These are phyloP conservation scores for Hephaestus fuliginosus DNA, from an alignment of 2,797 vertebrate species.

Conservation along the genomic window DNA sequence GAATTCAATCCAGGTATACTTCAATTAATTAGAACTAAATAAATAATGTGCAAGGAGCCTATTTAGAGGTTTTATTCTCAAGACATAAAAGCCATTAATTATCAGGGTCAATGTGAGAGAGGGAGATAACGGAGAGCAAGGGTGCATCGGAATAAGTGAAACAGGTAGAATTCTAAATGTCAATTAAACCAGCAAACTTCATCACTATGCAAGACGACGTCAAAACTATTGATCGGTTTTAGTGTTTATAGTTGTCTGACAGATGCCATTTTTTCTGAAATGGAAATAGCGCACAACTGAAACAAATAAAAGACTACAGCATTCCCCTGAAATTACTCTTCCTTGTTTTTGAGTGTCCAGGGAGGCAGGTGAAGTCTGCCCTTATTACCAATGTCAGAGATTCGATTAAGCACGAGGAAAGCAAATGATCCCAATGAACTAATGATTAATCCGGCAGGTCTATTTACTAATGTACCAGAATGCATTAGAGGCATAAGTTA, in stretches of 20 bases:
- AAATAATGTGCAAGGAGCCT: slow-evolving; percentile 83
- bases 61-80: slow-evolving; percentile 84
- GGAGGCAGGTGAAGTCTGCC: slow-evolving; percentile 88
- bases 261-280: slow-evolving; percentile 11
- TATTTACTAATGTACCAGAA: slow-evolving; percentile 97
- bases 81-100: slow-evolving; percentile 86
- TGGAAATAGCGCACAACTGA: slow-evolving; percentile 55
- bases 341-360: slow-evolving; percentile 85
- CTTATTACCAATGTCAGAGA: slow-evolving; percentile 96
- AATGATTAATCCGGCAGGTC: slow-evolving; percentile 98
- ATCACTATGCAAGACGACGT: slow-evolving; percentile 21
- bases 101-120: slow-evolving; percentile 77
- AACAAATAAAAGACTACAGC: slow-evolving; percentile 64
- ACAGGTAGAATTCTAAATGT: slow-evolving; percentile 61
- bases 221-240: slow-evolving; percentile 19
- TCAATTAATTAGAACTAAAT: slow-evolving; percentile 88
- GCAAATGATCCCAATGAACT: slow-evolving; percentile 98
- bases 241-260: slow-evolving; percentile 10
- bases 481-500: slow-evolving; percentile 99
- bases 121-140: slow-evolving; percentile 66
- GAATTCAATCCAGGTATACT: slow-evolving; percentile 85
- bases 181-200: slow-evolving; percentile 51
- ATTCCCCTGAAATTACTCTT: slow-evolving; percentile 77
- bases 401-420: slow-evolving; percentile 90
- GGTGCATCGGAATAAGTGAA: slow-evolving; percentile 58